These are phyloP conservation scores for Moxostoma hubbsi DNA, from an alignment of 2,797 vertebrate species.

Conservation along the genomic window DNA sequence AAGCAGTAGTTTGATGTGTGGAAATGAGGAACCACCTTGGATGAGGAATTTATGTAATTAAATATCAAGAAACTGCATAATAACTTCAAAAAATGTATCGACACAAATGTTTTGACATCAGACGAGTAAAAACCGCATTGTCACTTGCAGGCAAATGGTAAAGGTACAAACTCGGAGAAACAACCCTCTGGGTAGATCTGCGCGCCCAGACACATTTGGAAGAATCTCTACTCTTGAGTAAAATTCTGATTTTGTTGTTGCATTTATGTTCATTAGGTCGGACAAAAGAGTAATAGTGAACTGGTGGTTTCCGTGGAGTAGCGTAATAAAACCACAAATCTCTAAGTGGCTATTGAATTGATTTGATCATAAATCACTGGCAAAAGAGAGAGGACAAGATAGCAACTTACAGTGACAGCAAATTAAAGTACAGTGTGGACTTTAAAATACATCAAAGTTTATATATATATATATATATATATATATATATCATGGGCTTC, in stretches of 20 bases:
- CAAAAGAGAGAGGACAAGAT: constrained; percentile 73
- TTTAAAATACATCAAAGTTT: constrained; percentile 6
- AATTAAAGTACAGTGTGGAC: constrained; percentile 68
- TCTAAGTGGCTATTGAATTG: constrained; percentile 85
- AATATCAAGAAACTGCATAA: constrained; percentile 1
- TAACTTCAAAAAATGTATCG: not conserved
- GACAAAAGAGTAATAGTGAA: constrained; percentile 72
- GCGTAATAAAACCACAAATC: constrained; percentile 83
- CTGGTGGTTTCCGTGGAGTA: constrained; percentile 73
- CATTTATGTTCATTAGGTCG: constrained; percentile 60
- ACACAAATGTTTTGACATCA: constrained; percentile 3
- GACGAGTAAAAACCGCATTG: constrained; percentile 4
- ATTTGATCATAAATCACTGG: constrained; percentile 95
- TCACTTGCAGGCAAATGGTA: constrained; percentile 2
- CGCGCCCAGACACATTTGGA: not conserved
- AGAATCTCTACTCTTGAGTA: not conserved
- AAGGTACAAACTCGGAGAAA: not conserved
- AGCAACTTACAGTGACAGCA: constrained; percentile 23
- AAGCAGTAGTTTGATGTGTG: not conserved
- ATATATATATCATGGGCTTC: not conserved
- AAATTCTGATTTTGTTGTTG: constrained; percentile 20
- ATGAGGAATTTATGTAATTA: not conserved
- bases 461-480: not conserved
- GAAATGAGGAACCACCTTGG: no score
- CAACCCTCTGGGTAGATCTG: not conserved